Conservation (phyloP, 2,797 vertebrate genomes). For the Ceryle rudis region DNA sequence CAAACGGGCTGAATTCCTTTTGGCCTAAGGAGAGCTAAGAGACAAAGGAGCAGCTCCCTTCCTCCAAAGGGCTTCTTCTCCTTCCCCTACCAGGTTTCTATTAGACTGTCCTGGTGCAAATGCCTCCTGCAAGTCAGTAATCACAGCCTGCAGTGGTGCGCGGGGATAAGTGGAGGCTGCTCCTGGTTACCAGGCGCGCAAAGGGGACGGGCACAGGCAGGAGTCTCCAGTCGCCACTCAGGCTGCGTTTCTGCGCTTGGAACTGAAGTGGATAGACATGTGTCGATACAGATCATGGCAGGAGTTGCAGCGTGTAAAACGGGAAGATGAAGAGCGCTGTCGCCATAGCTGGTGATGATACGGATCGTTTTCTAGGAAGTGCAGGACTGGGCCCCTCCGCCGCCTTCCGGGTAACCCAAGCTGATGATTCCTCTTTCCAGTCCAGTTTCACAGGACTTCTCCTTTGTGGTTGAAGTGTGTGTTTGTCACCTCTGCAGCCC, state of each 20-base stretch:
- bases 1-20: no score
- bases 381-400: not conserved
- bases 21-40: not conserved
- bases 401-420: not conserved
- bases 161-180: not conserved
- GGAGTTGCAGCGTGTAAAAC: not conserved
- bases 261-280: no score
- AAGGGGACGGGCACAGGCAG: not conserved
- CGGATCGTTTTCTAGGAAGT: not conserved
- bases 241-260: not conserved
- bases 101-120: not conserved
- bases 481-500: not conserved
- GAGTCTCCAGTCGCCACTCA: not conserved
- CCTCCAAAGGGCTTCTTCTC: not conserved
- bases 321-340: not conserved
- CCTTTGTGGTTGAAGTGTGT: not conserved
- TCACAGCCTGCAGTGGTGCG: not conserved
- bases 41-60: not conserved
- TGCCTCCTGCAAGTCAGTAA: not conserved
- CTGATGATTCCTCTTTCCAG: not conserved
- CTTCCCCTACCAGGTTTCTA: not conserved
- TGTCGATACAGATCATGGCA: not conserved
- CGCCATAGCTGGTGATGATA: not conserved
- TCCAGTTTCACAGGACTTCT: not conserved
- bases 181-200: not conserved